A percentile compares a stretch with the other conserved stretches of the same genome.
Conservation (phyloP, 2,888 invertebrate genomes). For the Pyrrhia umbra region DNA sequence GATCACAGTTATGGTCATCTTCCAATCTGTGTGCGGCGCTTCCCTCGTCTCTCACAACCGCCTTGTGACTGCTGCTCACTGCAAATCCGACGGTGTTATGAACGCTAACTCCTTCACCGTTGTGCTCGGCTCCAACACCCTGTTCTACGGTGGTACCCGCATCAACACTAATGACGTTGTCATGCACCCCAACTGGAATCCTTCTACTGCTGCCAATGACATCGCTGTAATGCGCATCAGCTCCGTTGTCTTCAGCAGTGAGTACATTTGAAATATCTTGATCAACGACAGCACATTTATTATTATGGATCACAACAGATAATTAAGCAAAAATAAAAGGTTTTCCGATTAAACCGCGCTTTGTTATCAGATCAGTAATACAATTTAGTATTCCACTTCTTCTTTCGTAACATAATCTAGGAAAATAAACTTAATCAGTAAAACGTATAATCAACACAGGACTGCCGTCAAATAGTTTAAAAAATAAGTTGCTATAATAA, state of each 20-base stretch:
- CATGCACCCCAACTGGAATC: slow-evolving; percentile 71
- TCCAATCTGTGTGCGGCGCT: slow-evolving; percentile 75
- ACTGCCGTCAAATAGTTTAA: too few species aligned
- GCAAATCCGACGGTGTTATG: slow-evolving; percentile 67
- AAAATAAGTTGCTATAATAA: too few species aligned
- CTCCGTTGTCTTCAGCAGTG: slow-evolving; percentile 61
- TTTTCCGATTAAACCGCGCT: too few species aligned
- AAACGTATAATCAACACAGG: too few species aligned
- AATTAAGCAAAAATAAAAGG: too few species aligned
- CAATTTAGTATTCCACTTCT: too few species aligned
- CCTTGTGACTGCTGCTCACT: slow-evolving; percentile 76
- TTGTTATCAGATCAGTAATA: too few species aligned
- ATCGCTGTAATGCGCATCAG: slow-evolving; percentile 67
- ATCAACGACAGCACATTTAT: too few species aligned
- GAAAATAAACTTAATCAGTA: too few species aligned
- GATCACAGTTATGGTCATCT: slow-evolving; percentile 66
- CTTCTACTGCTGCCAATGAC: slow-evolving; percentile 67
- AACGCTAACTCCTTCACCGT: slow-evolving; percentile 68
- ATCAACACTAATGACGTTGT: slow-evolving; percentile 59
- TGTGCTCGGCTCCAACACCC: slow-evolving; percentile 73
- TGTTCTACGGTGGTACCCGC: slow-evolving; percentile 74
- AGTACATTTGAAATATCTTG: slow-evolving; percentile 54
- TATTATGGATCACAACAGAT: too few species aligned
- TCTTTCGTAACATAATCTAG: too few species aligned
- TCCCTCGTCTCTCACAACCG: slow-evolving; percentile 66